Evolutionary conservation across 2,113 vertebrate genomes (phyloP), one percentile per base, ranked within the genome.

Genomic region (Sclerurus mexicanus): DNA sequence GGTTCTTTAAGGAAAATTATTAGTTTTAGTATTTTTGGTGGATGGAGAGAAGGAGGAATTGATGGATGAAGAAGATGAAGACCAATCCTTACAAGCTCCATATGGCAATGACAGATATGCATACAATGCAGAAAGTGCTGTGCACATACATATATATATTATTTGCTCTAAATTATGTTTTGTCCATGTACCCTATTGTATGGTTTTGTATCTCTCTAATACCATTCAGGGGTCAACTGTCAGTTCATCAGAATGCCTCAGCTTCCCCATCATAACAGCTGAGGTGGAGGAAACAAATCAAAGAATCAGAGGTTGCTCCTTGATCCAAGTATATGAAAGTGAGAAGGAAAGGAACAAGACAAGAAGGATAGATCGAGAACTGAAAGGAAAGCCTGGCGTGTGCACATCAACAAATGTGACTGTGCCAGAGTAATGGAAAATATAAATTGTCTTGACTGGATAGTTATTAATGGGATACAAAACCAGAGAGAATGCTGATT

Each of bases 1-100:
- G 91, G 80, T 87, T 97, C 73, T 98, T 98, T 93, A 97, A 97
- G 93, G 87, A 96, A 77, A 97, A 95, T 69, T 42, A 86, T 77
- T 77, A 76, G 22, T 68, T 95, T 96, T 93, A 95, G 39, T 71
- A 63, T 73, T 89, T 84, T 63, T 71, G 19, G 22, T 75, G 60
- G 16, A 24, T 22, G 16, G 28, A 53, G 12, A 27, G 22, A 67
- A 22, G 30, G 31, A 86, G 33, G 11, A 37, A 59, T 40, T 6
- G 3, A 59, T 24, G 20, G 25, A 59, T 30, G 12, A 25, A 68
- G 27, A 84, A 86, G 52, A 64, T n/a, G 27, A 88, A 76, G 47
- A 90, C 7, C 8, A 71, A 12, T 37, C 91, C 22, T 72, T 81
- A 71, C 14, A 77, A 74, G 25, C 85, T 89, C 20, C 75, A 5